A percentile compares a stretch with the other conserved stretches of the same genome.
These are phyloP conservation scores for Teinopalpus imperialis DNA, from an alignment of 2,888 invertebrate species.

Conservation along the genomic window DNA sequence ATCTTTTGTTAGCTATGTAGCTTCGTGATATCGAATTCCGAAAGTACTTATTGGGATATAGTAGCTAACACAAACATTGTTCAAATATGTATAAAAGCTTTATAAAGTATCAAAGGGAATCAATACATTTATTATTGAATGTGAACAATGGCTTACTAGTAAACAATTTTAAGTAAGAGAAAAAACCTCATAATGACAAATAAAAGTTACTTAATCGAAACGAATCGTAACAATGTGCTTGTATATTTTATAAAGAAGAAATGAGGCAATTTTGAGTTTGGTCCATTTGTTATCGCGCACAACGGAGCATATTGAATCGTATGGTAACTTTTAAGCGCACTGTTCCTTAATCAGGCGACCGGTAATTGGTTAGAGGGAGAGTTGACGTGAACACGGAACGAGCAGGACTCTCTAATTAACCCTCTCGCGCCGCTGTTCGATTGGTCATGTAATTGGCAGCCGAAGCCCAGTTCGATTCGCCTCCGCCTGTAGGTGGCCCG, in stretches of 20 bases:
- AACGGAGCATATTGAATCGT: conserved; percentile 62
- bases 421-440: conserved; percentile 44
- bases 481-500: neutral
- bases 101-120: too few species aligned
- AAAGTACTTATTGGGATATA: neutral
- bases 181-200: too few species aligned
- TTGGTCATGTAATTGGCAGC: conserved; percentile 33
- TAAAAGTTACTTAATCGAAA: neutral
- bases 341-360: conserved; percentile 62
- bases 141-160: too few species aligned
- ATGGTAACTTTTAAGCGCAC: conserved; percentile 59
- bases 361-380: conserved; percentile 70
- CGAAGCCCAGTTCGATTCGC: conserved; percentile 25
- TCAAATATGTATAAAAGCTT: too few species aligned
- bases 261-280: conserved; percentile 1
- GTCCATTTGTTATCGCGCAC: conserved; percentile 21
- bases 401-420: conserved; percentile 62
- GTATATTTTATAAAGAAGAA: conserved; percentile 6
- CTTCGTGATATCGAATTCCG: conserved; percentile 5
- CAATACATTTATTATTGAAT: too few species aligned
- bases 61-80: too few species aligned
- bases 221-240: too few species aligned
- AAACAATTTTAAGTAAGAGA: too few species aligned
- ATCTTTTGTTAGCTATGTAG: too few species aligned
- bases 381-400: conserved; percentile 50